These are phyloP conservation scores for Seladonia tumulorum DNA, from an alignment of 2,888 invertebrate species.

Conservation along the genomic window DNA sequence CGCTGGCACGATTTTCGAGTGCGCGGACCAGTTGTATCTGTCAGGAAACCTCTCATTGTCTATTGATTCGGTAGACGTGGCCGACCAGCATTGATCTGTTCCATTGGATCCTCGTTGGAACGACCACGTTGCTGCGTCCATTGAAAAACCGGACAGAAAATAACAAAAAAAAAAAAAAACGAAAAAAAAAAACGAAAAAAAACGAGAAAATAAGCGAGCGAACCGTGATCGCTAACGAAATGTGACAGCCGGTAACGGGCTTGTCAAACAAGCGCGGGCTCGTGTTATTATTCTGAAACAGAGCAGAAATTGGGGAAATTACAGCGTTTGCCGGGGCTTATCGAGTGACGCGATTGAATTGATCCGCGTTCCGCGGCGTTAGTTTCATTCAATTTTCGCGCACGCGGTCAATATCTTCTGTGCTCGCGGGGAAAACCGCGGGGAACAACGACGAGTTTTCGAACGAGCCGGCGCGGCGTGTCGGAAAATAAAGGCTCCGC, in stretches of 20 bases:
- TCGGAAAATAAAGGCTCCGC: not conserved
- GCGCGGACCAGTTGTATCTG: not conserved
- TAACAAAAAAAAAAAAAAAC: not conserved
- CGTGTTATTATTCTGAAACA: conserved; percentile 29
- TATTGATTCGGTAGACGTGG: conserved; percentile 3
- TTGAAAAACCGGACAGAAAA: not conserved
- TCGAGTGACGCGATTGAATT: not conserved
- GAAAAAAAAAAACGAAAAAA: not conserved
- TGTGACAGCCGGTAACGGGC: not conserved
- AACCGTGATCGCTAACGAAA: not conserved
- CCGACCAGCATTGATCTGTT: not conserved
- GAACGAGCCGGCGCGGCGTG: not conserved
- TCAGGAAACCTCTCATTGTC: not conserved
- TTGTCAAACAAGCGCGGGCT: not conserved
- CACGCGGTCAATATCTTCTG: not conserved
- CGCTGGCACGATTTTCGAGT: not conserved
- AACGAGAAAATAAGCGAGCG: not conserved
- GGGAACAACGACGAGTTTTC: not conserved
- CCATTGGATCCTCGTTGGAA: not conserved
- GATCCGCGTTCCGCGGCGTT: not conserved
- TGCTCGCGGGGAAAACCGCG: not conserved
- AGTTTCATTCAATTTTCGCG: conserved; percentile 35
- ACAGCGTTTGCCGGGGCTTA: not conserved
- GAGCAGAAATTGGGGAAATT: conserved; percentile 11
- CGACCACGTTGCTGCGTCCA: not conserved